Percentiles rank a stretch among this genome's conserved stretches.
These are phyloP conservation scores for Sebastes elongatus DNA, from an alignment of 2,797 vertebrate species.

Conservation along the genomic window DNA sequence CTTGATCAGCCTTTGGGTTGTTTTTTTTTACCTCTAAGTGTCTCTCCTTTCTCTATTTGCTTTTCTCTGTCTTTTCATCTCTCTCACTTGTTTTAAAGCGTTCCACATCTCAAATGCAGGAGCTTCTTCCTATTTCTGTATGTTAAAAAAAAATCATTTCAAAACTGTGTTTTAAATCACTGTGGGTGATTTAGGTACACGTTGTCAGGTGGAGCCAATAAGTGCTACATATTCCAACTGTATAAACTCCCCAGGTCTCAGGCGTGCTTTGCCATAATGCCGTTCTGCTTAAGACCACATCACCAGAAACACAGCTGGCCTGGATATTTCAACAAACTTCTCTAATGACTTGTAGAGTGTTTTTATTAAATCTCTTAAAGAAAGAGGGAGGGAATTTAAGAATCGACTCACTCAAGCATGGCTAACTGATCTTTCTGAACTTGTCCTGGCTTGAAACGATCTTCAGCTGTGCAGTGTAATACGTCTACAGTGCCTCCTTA, in stretches of 20 bases:
- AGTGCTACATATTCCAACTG: constrained; percentile 49
- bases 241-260: constrained; percentile 57
- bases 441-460: constrained; percentile 23
- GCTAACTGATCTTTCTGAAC: constrained; percentile 10
- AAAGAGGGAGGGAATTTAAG: not conserved
- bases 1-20: constrained; percentile 14
- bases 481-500: not conserved
- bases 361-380: constrained; percentile 36
- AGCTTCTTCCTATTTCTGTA: not conserved
- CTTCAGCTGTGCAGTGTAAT: constrained; percentile 1
- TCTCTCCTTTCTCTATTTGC: not conserved
- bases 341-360: constrained; percentile 4
- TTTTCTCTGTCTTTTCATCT: not conserved
- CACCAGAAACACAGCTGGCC: constrained; percentile 23
- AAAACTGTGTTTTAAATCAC: constrained; percentile 29
- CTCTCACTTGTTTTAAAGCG: not conserved
- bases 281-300: constrained; percentile 16
- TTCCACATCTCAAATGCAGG: not conserved
- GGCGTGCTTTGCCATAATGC: constrained; percentile 28
- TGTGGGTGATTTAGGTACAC: constrained; percentile 21
- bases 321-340: constrained; percentile 38
- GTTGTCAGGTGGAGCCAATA: constrained; percentile 22
- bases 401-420: not conserved
- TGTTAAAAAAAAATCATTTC: not conserved
- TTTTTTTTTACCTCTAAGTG: not conserved